phyloP scores from a whole-genome alignment of 2,888 invertebrate genomes.

The Ophraella communa region DNA sequence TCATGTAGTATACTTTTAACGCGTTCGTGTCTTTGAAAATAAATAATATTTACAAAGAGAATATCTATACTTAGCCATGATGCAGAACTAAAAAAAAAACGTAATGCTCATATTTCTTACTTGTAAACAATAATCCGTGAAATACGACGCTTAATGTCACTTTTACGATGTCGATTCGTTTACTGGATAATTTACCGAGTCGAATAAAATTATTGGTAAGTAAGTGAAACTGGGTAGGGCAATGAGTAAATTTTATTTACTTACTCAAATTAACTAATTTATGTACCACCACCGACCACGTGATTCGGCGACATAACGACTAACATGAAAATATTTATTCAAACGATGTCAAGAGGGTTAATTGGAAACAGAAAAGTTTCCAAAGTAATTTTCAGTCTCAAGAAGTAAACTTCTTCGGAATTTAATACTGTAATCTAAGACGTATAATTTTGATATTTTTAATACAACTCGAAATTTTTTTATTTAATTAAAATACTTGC shows the following conservation, averaged over 20 bases:
- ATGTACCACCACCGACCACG: neutral
- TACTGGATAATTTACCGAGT: constrained; percentile 30
- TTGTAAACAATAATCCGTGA: constrained; percentile 32
- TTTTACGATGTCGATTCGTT: constrained; percentile 39
- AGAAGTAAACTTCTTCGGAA: no score
- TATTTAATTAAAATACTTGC: no score
- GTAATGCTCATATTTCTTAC: constrained; percentile 32
- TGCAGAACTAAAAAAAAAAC: constrained; percentile 21
- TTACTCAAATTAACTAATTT: constrained; percentile 21
- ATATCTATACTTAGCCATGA: constrained; percentile 29
- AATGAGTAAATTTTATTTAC: constrained; percentile 5
- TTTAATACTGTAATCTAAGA: no score
- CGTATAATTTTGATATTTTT: no score
- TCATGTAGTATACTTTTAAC: constrained; percentile 12
- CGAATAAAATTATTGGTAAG: constrained; percentile 21
- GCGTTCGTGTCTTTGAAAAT: constrained; percentile 8
- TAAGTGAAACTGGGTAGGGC: constrained; percentile 26
- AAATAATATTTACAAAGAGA: constrained; percentile 25
- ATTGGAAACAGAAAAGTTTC: constrained; percentile 1
- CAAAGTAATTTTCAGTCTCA: neutral
- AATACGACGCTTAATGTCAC: constrained; percentile 37
- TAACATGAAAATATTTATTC: neutral
- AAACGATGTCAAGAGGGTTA: neutral
- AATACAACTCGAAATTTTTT: no score
- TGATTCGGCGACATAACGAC: neutral